Conservation (phyloP, 1,140 invertebrate species). For the Brachionus sp. region DNA sequence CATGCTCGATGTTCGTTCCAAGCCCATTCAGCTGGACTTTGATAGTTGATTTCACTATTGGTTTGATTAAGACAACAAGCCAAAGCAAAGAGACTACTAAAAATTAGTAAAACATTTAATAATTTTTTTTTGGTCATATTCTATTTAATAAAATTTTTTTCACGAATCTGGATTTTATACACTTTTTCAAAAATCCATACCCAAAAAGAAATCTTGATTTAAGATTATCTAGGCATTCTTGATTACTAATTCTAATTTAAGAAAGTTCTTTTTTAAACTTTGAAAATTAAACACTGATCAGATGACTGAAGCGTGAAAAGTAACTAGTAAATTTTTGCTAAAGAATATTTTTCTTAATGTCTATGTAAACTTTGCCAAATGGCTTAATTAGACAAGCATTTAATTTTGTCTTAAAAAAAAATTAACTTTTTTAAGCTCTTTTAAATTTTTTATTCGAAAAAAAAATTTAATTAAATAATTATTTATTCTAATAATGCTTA, state of each 20-base stretch:
- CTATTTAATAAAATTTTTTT: not conserved
- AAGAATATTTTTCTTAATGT: not conserved
- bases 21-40: conserved; percentile 1
- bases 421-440: not conserved
- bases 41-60: not conserved
- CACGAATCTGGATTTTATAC: not conserved
- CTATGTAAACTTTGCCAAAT: not conserved
- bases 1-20: conserved; percentile 9
- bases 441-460: not conserved
- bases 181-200: not conserved
- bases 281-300: not conserved
- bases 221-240: not conserved
- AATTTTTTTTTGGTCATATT: not conserved
- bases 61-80: not conserved
- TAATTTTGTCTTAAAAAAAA: not conserved
- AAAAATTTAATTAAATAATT: not conserved
- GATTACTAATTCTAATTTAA: conserved; percentile 1
- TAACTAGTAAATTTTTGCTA: not conserved
- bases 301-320: not conserved
- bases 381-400: not conserved
- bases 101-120: not conserved
- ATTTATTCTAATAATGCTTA: not conserved
- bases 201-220: not conserved
- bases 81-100: not conserved
- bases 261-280: not conserved